phyloP scores from a whole-genome alignment of 2,797 vertebrate species.

The Triplophysa bombifrons region DNA sequence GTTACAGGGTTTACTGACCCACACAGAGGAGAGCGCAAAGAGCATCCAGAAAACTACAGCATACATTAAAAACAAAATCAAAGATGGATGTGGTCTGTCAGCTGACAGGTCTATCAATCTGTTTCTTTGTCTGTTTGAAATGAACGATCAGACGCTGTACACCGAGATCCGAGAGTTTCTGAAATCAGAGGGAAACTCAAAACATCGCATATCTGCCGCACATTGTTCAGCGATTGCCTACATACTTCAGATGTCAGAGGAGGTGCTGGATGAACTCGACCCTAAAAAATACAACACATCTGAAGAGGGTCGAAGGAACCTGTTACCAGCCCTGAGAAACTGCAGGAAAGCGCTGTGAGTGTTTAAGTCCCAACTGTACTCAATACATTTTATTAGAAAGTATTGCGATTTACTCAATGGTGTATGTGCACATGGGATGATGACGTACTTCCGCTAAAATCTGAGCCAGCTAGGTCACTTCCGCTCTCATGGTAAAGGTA shows the following conservation, averaged over 20 bases:
- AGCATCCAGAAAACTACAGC: not conserved
- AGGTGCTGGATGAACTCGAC: not conserved
- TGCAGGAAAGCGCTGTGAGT: not conserved
- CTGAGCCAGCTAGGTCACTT: too few relatives aligned
- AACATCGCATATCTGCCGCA: not conserved
- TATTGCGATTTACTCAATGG: too few relatives aligned
- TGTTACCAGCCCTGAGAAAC: not conserved
- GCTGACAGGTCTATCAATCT: not conserved
- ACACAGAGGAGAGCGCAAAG: not conserved
- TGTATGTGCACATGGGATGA: too few relatives aligned
- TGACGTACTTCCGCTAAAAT: too few relatives aligned
- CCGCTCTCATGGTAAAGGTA: too few relatives aligned
- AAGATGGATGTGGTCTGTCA: not conserved
- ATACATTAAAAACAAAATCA: slow-evolving; percentile 1
- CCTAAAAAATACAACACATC: not conserved
- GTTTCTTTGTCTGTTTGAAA: slow-evolving; percentile 4
- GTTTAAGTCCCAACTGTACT: not conserved
- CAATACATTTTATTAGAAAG: not conserved
- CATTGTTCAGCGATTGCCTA: not conserved
- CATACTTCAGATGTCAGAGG: slow-evolving; percentile 3
- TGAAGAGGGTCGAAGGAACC: not conserved
- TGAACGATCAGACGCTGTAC: not conserved
- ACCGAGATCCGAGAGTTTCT: not conserved
- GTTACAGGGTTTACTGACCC: not conserved
- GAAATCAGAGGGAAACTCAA: not conserved